phyloP scores from a whole-genome alignment of 1,140 invertebrate genomes.

The Idris sp. region DNA sequence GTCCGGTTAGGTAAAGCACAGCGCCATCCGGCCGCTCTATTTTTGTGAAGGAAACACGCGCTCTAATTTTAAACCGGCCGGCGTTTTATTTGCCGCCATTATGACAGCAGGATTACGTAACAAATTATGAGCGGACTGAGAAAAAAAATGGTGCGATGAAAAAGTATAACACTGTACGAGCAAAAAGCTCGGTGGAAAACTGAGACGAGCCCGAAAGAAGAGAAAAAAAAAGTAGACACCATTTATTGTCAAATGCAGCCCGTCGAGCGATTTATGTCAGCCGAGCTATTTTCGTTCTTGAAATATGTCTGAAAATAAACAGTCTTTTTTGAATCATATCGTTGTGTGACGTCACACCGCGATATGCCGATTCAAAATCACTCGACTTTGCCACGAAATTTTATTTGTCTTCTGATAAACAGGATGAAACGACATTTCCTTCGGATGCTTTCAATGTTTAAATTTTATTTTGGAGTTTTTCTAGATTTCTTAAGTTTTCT shows the following conservation, averaged over 20 bases:
- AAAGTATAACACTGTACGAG: too few relatives aligned
- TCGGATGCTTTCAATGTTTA: background rate
- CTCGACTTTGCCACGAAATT: slow-evolving; percentile 8
- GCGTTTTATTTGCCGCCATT: slow-evolving; percentile 63
- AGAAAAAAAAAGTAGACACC: slow-evolving; percentile 5
- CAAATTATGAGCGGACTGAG: slow-evolving; percentile 39
- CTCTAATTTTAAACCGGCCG: slow-evolving; percentile 74
- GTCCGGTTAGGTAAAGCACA: slow-evolving; percentile 65
- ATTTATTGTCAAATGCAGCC: slow-evolving; percentile 57
- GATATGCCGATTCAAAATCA: slow-evolving; percentile 5
- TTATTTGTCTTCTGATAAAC: slow-evolving; percentile 21
- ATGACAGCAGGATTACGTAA: slow-evolving; percentile 56
- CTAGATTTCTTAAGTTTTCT: too few relatives aligned
- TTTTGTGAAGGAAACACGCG: slow-evolving; percentile 73
- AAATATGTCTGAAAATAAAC: slow-evolving; percentile 56
- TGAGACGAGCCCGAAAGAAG: background rate
- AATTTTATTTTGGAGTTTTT: too few relatives aligned
- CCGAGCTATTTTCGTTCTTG: slow-evolving; percentile 40
- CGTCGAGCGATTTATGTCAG: slow-evolving; percentile 58
- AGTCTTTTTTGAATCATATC: slow-evolving; percentile 40
- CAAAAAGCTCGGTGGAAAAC: background rate
- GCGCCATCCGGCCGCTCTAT: slow-evolving; percentile 72
- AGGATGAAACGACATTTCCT: slow-evolving; percentile 38
- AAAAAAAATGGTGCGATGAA: slow-evolving; percentile 11
- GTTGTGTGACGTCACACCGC: background rate